Base-by-base conservation (phyloP, 2,888 invertebrate genomes). In the Aspidiotus rigidus region DNA sequence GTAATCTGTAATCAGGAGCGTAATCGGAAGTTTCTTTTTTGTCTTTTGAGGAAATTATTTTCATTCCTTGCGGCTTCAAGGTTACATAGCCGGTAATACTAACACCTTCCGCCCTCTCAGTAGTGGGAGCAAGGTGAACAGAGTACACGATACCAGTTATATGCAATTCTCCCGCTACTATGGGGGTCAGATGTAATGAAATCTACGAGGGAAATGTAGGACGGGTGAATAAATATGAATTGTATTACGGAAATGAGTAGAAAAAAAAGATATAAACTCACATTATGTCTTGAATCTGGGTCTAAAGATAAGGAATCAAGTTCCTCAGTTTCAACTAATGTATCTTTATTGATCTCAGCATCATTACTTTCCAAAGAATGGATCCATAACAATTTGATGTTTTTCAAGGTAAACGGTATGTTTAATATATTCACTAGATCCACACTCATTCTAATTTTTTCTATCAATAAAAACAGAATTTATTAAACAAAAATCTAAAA, bases 381-480 rank as follows among this genome's bases (percentile, higher is more conserved):
- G 67, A 81, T 82, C 90, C 91, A 92, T 42, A 90, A 78, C 59
- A 92, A 79, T 75, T 84, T 83, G 10, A 91, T 80, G 74, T 90
- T 85, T 72, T 84, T 84, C 70, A 92, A 77, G 56, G 85, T 81
- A 72, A 92, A 77, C 1, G 85, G 80, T 72, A 92, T 85, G 76
- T 88, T 85, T 64, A 92, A 78, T 0, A 88, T 88, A 79, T 93
- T 93, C 73, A 83, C 82, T 72, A 95, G 80, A 66, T 85, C 84
- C 57, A 61, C 55, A 64, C 64, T 71, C 49, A 49, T 54, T 53
- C 49, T 41, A 11, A 63, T 64, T 42, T 40, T 41, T 69, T 64
- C 70, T 59, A 56, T 16, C 53, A 61, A 28, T 44, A 41, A 64
- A 41, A 39, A 60, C 15, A 67, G 15, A 59, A 59, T 59, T 59